A percentile compares a stretch with the other conserved stretches of the same genome.
These are phyloP conservation scores for Periophthalmodon schlosseri DNA, from an alignment of 2,113 vertebrate species.

Conservation along the genomic window DNA sequence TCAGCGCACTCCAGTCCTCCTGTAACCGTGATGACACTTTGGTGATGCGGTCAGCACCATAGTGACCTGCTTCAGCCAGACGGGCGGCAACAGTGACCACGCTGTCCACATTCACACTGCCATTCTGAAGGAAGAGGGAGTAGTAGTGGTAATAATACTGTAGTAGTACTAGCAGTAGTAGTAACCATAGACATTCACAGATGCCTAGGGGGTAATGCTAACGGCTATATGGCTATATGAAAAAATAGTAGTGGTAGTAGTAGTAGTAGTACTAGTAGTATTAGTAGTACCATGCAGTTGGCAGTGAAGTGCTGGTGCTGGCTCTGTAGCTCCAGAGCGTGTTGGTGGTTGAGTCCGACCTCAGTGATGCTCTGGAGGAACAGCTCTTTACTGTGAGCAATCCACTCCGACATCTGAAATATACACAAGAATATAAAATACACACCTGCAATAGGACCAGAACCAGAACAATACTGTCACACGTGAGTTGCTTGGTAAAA, in stretches of 20 bases:
- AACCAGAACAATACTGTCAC: too few species aligned
- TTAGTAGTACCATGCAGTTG: slow-evolving; percentile 90
- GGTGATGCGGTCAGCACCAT: slow-evolving; percentile 92
- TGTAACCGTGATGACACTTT: slow-evolving; percentile 92
- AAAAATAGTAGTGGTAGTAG: background rate
- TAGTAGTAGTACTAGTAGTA: background rate
- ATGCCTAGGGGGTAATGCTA: too few species aligned
- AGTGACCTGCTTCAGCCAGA: slow-evolving; percentile 91
- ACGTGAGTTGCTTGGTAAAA: too few species aligned
- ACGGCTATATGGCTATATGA: background rate
- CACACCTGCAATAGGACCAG: background rate
- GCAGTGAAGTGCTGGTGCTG: slow-evolving; percentile 99
- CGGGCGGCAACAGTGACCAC: slow-evolving; percentile 93
- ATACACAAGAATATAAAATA: background rate
- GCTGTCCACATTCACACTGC: slow-evolving; percentile 97
- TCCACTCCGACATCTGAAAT: slow-evolving; percentile 96
- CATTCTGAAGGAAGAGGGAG: slow-evolving; percentile 80
- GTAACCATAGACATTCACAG: too few species aligned
- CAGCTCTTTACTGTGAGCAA: slow-evolving; percentile 96
- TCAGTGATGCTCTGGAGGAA: slow-evolving; percentile 94
- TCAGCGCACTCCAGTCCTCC: slow-evolving; percentile 96
- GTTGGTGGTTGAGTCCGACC: slow-evolving; percentile 94
- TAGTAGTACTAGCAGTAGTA: background rate
- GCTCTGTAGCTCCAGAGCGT: slow-evolving; percentile 91
- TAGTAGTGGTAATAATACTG: background rate